These are phyloP conservation scores for Genyomyrus donnyi DNA, from an alignment of 2,113 vertebrate species.

Conservation along the genomic window DNA sequence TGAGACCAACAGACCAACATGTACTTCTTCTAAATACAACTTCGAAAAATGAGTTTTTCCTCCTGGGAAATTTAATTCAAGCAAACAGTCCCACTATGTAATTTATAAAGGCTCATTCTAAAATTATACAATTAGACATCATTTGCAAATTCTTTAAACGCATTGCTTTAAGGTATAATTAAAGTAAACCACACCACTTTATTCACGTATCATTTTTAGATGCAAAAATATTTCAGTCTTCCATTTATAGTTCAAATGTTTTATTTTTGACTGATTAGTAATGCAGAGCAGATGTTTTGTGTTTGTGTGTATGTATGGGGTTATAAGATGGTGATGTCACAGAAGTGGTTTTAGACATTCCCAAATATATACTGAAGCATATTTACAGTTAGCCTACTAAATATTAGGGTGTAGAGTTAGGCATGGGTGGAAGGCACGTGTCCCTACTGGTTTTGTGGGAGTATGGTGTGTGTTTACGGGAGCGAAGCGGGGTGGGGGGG, in stretches of 20 bases:
- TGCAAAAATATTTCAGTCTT: constrained; percentile 8
- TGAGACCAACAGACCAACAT: not conserved
- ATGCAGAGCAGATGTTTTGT: not conserved
- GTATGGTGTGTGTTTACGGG: not conserved
- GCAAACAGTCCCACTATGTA: constrained; percentile 13
- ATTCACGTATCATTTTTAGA: constrained; percentile 14
- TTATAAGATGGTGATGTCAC: not conserved
- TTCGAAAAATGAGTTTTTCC: constrained; percentile 12
- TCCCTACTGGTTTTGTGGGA: not conserved
- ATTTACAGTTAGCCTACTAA: not conserved
- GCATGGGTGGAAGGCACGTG: not conserved
- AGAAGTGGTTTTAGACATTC: not conserved
- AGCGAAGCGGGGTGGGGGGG: not conserved
- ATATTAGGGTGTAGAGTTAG: not conserved
- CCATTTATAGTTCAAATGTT: constrained; percentile 12
- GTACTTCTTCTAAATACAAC: constrained; percentile 22
- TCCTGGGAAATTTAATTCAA: constrained; percentile 19
- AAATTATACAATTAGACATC: constrained; percentile 24
- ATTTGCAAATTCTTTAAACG: constrained; percentile 22
- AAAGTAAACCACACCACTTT: constrained; percentile 13
- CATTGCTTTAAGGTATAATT: constrained; percentile 21
- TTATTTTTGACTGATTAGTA: not conserved
- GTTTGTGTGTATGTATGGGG: not conserved
- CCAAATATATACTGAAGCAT: not conserved
- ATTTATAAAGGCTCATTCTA: constrained; percentile 24